These are phyloP conservation scores for Erannis defoliaria DNA, from an alignment of 2,888 invertebrate genomes.

Conservation along the genomic window DNA sequence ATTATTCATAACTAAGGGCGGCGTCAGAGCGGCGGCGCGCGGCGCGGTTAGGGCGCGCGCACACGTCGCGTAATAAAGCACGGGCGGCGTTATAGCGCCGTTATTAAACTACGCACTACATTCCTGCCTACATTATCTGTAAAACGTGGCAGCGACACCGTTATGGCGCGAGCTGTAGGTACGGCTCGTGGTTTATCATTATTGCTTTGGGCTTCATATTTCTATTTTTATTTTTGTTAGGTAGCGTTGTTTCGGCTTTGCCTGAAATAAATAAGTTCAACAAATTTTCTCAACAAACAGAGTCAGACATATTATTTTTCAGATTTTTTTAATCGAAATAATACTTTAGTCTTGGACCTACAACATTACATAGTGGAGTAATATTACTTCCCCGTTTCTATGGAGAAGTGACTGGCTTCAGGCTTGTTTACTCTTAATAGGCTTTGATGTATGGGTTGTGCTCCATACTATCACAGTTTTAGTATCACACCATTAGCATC, in stretches of 20 bases:
- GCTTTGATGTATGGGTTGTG: too few relatives aligned
- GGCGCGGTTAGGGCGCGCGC: slow-evolving; percentile 47
- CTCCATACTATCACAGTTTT: too few relatives aligned
- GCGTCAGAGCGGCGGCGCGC: slow-evolving; percentile 44
- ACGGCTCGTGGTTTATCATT: slow-evolving; percentile 4
- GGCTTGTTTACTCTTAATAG: too few relatives aligned
- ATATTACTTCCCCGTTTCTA: too few relatives aligned
- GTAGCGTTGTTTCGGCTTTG: neutral
- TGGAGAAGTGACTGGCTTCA: too few relatives aligned
- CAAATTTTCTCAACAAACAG: too few relatives aligned
- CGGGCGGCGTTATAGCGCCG: slow-evolving; percentile 33
- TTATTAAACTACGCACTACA: slow-evolving; percentile 49
- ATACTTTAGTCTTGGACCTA: too few relatives aligned
- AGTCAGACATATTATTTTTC: too few relatives aligned
- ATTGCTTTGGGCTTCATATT: slow-evolving; percentile 10
- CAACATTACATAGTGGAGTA: too few relatives aligned
- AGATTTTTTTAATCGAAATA: too few relatives aligned
- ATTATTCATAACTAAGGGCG: slow-evolving; percentile 46
- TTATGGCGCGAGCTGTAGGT: slow-evolving; percentile 14
- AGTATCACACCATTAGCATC: too few relatives aligned
- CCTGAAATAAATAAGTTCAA: neutral
- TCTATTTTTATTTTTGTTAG: neutral
- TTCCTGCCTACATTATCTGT: slow-evolving; percentile 49
- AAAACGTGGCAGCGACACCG: slow-evolving; percentile 36
- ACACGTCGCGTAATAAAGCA: slow-evolving; percentile 49